phyloP scores from a whole-genome alignment of 2,888 invertebrate species.

The Sinohyriopsis cumingii region DNA sequence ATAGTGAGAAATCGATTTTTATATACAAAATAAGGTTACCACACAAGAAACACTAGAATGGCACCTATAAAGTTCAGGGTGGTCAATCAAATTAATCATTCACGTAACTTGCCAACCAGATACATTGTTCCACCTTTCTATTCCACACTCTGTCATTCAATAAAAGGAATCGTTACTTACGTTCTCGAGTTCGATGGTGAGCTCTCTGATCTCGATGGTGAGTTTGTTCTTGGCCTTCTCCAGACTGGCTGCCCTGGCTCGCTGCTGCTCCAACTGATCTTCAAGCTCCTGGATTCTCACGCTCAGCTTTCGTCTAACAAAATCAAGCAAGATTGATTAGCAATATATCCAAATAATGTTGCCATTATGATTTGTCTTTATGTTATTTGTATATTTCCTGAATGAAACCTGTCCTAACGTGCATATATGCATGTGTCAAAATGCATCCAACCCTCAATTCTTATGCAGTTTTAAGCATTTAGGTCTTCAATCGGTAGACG shows the following conservation, averaged over 20 bases:
- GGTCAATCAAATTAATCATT: no score
- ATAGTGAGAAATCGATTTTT: no score
- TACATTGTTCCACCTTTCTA: no score
- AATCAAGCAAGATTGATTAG: neutral
- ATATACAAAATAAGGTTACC: no score
- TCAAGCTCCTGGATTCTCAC: constrained; percentile 84
- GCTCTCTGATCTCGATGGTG: constrained; percentile 96
- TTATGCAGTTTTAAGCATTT: no score
- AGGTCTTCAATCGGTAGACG: no score
- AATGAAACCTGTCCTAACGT: neutral
- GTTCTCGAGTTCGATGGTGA: constrained; percentile 99
- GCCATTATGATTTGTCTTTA: neutral
- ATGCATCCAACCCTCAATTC: no score
- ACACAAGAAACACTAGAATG: no score
- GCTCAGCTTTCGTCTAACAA: constrained; percentile 67
- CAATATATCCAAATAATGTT: neutral
- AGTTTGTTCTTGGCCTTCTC: constrained; percentile 99
- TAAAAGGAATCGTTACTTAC: constrained; percentile 66
- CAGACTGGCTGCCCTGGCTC: constrained; percentile 89
- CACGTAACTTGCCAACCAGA: no score
- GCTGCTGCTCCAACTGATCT: constrained; percentile 94
- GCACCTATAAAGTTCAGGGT: no score
- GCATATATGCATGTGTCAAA: neutral
- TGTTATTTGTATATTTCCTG: neutral
- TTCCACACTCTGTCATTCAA: no score